Evolutionary conservation across 2,797 vertebrate genomes (phyloP), one percentile per base, ranked within the genome.

Genomic region (Myotis planiceps): DNA sequence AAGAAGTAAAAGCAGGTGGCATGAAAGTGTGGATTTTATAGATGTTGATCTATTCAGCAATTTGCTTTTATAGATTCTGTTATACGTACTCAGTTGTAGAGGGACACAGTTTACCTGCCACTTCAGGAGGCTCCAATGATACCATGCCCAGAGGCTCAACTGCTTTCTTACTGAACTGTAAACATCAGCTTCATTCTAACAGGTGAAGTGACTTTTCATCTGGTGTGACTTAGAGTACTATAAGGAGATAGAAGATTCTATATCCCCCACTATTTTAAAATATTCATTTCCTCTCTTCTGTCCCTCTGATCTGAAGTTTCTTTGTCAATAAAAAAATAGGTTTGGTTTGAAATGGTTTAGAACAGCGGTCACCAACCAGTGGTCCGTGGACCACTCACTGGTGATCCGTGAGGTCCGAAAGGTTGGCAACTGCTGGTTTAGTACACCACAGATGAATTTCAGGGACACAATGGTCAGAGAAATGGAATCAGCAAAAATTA

Each of bases 261-360:
- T 23, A 80, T n/a, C 0, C 4, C 34, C 51, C 18, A 79, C 18
- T 75, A 66, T 25, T 85, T 71, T 14, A 90, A 91, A 81, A 72
- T 39, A 83, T 66, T 65, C 63, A 32, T 49, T 76, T 55, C 39
- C 23, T 87, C 23, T 79, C 60, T 72, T 60, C 49, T 45, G 45
- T 45, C 45, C 12, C 45, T 65, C 80, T 86, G 39, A 79, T 53
- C n/a, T 91, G 4, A 63, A 92, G 34, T 89, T 96, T 92, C 55
- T 88, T 47, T 81, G 15, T 58, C 55, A 58, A 49, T 27, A 79
- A 82, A 71, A 81, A 25, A 85, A 29, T 85, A 93, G 15, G 25
- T 68, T 95, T 72, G 83, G 25, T 60, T 92, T 72, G 66, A 94
- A 95, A 72, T 74, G 37, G 18, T 78, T 93, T 71, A 90, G 53